These are phyloP conservation scores for Malthinus seriepunctatus DNA, from an alignment of 2,888 invertebrate species.

Conservation along the genomic window DNA sequence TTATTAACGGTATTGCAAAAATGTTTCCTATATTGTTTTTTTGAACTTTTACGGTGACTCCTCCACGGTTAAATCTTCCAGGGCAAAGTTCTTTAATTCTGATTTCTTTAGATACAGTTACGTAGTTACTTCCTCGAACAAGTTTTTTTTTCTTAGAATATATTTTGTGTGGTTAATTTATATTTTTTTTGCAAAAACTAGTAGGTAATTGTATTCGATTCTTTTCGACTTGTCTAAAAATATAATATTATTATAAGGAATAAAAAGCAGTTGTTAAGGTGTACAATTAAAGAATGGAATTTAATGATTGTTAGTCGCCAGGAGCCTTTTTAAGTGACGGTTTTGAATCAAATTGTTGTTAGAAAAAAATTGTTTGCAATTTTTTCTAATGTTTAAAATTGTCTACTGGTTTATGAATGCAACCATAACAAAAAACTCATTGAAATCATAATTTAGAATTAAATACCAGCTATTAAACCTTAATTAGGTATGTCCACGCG, in stretches of 20 bases:
- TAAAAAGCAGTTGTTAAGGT: slow-evolving; percentile 17
- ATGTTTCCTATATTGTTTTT: slow-evolving; percentile 12
- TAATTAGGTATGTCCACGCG: no score
- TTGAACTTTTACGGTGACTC: slow-evolving; percentile 17
- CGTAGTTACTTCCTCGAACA: slow-evolving; percentile 20
- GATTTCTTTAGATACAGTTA: slow-evolving; percentile 17
- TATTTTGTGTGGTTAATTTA: slow-evolving; percentile 13
- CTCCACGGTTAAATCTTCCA: slow-evolving; percentile 16
- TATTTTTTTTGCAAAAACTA: slow-evolving; percentile 17
- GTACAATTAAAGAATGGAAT: slow-evolving; percentile 22
- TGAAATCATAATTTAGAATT: no score
- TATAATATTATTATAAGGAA: slow-evolving; percentile 12
- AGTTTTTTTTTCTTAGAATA: slow-evolving; percentile 17
- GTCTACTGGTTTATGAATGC: no score
- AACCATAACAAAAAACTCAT: no score
- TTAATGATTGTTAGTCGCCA: slow-evolving; percentile 11
- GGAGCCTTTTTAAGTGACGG: slow-evolving; percentile 11
- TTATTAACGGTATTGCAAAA: slow-evolving; percentile 9
- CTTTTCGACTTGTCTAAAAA: slow-evolving; percentile 14
- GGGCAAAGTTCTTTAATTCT: slow-evolving; percentile 24
- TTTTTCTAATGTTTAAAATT: neutral
- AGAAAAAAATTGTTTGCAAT: slow-evolving; percentile 3
- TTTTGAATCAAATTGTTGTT: slow-evolving; percentile 13
- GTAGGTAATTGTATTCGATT: slow-evolving; percentile 10
- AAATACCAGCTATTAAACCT: no score